Evolutionary conservation across 2,888 invertebrate species (phyloP), one percentile per base, ranked within the genome.

Genomic region (Drosophila lacicola): DNA sequence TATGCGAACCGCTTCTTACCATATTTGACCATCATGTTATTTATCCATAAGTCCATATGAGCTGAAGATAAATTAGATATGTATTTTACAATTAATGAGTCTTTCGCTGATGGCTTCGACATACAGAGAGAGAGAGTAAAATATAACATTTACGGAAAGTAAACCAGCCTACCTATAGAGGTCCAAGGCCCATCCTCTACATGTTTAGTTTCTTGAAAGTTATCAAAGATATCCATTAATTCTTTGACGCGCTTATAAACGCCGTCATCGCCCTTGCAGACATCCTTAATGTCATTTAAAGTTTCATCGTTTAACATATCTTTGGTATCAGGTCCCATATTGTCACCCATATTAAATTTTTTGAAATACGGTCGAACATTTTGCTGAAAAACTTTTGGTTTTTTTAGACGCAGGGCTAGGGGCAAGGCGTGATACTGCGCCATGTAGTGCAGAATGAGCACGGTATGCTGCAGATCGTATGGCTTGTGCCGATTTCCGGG

Each of bases 41-140:
- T 95, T 13, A 94, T 93, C 95, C 95, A 95, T 54, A 94, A 93
- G 84, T 95, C 95, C 0, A 93, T 91, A 74, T 95, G 95, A 51
- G 37, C 75, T 75, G 21, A 11, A 21, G 45, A 29, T 13, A 46
- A 33, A 14, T 39, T 11, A 5, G 10, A 17, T 46, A 4, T 39
- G 3, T 21, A 6, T 13, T 50, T 3, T 44, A 34, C 10, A 21
- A 21, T 11, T 10, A 36, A n/a, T 2, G 39, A n/a, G 25, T n/a
- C 5, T 37, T 37, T 37, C 17, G 17, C 17, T 17, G 17, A 17
- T 17, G 17, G 17, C 17, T 17, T 17, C 37, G 8, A 34, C 9
- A 34, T 11, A 10, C 34, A 36, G 36, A 36, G 4, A 13, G n/a
- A 36, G 36, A 36, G 4, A 13, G n/a, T n/a, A 3, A 37, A n/a